Evolutionary conservation across 2,113 vertebrate species (phyloP).

Genomic region (Sinocyclocheilus maitianheensis): DNA sequence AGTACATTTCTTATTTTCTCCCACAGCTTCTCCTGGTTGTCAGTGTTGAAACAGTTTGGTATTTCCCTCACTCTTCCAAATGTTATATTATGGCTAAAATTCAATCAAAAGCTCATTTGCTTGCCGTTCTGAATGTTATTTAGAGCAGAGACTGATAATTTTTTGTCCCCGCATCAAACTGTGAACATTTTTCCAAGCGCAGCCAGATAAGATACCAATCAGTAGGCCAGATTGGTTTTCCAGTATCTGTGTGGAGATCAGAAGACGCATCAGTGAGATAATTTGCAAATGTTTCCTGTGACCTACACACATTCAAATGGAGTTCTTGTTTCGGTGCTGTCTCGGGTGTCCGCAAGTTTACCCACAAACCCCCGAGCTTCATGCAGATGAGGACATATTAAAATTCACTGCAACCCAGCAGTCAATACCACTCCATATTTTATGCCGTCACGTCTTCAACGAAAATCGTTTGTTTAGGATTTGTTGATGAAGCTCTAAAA

Average conservation of each 20-base stretch:
- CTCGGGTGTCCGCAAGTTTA: constrained; percentile 69
- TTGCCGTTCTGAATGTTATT: constrained; percentile 7
- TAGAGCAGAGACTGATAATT: neutral
- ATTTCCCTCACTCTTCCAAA: neutral
- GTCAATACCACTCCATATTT: constrained; percentile 35
- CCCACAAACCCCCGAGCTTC: constrained; percentile 63
- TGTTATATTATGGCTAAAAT: neutral
- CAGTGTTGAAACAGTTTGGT: neutral
- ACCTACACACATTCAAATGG: constrained; percentile 79
- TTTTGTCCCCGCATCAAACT: constrained; percentile 16
- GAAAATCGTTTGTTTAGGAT: constrained; percentile 24
- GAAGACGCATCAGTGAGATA: constrained; percentile 74
- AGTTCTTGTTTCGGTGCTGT: constrained; percentile 75
- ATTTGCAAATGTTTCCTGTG: constrained; percentile 83
- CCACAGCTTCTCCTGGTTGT: neutral
- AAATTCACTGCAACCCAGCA: constrained; percentile 63
- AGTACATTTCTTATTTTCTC: neutral
- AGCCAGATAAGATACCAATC: constrained; percentile 77
- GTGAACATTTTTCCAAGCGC: constrained; percentile 28
- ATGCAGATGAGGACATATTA: constrained; percentile 61
- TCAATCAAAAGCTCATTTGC: neutral
- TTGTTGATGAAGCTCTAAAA: constrained; percentile 9
- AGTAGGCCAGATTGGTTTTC: constrained; percentile 79
- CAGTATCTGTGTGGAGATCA: constrained; percentile 76
- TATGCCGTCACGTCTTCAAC: constrained; percentile 15